Base-by-base conservation (phyloP, 2,113 vertebrate genomes). In the Tetraodon nigroviridis region DNA sequence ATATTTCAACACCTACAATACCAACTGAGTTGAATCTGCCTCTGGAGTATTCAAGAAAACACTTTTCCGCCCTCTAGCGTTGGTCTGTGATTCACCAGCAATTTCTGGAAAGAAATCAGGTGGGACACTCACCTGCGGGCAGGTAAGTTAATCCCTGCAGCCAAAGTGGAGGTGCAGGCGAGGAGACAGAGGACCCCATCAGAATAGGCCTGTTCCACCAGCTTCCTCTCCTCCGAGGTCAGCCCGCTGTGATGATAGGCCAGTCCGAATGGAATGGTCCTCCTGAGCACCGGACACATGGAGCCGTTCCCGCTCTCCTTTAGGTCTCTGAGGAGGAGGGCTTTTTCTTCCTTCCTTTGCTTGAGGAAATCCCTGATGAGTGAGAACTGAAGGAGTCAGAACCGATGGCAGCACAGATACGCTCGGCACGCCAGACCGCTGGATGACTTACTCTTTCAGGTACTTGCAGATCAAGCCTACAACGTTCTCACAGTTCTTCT, bases 401-500 rank as follows among this genome's bases (percentile, higher is more conserved):
- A 6, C 40, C 12, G 16, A 5, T 3, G 14, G 14, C 17, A 0
- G 13, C 18, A 29, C 17, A 44, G 51, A 10, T 1, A 55, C 2
- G 37, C 7, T 1, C 52, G 3, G 24, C 6, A 16, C 7, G 2
- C 1, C 29, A 0, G 18, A 0, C 0, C 1, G 3, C 13, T 1
- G 17, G 50, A 21, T 13, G 48, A 83, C 93, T 77, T 90, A 99
- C 97, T 92, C 91, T 51, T 87, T 93, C 60, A 99, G 90, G 69
- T 93, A 94, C 67, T 88, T 98, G 90, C 93, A 96, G 79, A 99
- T 92, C 95, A 98, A 95, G n/a, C 69, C 89, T 20, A 92, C 93
- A 22, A 99, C 92, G 7, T 98, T 99, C 90, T 99, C 97, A 84
- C 96, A 98, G 77, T 94, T 99, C 87, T 96, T 98, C 88, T 98